Evolutionary conservation across 2,888 invertebrate species (phyloP).

Genomic region (Patella pellucida): DNA sequence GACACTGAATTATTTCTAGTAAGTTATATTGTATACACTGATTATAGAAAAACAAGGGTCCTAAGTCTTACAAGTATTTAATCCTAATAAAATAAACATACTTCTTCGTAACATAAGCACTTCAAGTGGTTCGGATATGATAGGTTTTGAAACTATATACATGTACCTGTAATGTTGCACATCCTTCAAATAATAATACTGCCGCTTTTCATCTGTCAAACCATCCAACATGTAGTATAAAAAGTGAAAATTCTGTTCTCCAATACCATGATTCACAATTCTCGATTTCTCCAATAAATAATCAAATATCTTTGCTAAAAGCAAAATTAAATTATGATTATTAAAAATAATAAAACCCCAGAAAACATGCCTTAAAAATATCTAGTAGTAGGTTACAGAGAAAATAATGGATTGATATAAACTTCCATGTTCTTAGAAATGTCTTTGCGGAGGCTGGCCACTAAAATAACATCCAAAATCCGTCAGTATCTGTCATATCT

Average conservation of each 20-base stretch:
- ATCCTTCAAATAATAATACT: conserved; percentile 37
- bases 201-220: conserved; percentile 36
- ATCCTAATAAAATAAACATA: too few relatives aligned
- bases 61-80: too few relatives aligned
- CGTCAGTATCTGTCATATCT: too few relatives aligned
- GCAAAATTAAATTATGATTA: not conserved
- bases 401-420: not conserved
- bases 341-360: not conserved
- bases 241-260: conserved; percentile 51
- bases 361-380: not conserved
- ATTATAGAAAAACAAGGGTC: too few relatives aligned
- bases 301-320: conserved; percentile 45
- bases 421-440: not conserved
- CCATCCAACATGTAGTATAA: conserved; percentile 52
- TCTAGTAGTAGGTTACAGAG: not conserved
- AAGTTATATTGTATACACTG: too few relatives aligned
- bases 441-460: not conserved
- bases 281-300: conserved; percentile 54
- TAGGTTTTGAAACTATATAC: too few relatives aligned
- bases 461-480: not conserved
- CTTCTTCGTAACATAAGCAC: too few relatives aligned
- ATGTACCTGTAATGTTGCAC: conserved; percentile 37
- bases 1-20: too few relatives aligned
- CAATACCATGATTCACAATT: conserved; percentile 38
- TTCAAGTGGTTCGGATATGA: too few relatives aligned